phyloP scores from a whole-genome alignment of 2,888 invertebrate species.

The Lymantria monacha region DNA sequence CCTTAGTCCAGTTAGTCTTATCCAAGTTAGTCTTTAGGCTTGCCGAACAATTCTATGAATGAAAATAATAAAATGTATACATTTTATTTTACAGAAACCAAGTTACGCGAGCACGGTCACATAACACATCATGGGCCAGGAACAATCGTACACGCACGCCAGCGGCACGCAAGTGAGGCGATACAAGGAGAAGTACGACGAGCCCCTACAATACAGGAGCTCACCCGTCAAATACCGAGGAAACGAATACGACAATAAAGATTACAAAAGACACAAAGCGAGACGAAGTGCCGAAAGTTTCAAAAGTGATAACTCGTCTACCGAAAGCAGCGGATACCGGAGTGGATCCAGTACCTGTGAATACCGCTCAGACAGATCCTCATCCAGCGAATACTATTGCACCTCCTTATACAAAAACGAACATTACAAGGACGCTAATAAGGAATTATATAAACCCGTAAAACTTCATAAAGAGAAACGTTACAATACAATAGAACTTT shows the following conservation, averaged over 20 bases:
- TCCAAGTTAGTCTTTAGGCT: no score
- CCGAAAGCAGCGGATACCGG: conserved; percentile 73
- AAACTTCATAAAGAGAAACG: conserved; percentile 76
- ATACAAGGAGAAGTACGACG: conserved; percentile 64
- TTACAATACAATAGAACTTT: conserved; percentile 65
- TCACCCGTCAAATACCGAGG: conserved; percentile 50
- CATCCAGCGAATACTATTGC: conserved; percentile 68
- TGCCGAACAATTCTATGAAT: no score
- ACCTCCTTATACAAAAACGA: conserved; percentile 78
- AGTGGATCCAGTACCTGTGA: conserved; percentile 74
- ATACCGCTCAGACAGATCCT: conserved; percentile 65
- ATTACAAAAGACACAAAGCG: conserved; percentile 63
- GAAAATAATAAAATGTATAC: conserved; percentile 6
- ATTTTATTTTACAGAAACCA: conserved; percentile 58
- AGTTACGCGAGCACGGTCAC: conserved; percentile 49
- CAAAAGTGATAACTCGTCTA: conserved; percentile 72
- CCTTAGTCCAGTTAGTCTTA: no score
- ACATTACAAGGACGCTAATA: conserved; percentile 73
- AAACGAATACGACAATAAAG: conserved; percentile 46
- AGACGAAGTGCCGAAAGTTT: conserved; percentile 68
- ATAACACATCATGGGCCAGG: conserved; percentile 70
- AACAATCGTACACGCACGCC: conserved; percentile 71
- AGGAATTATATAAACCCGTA: conserved; percentile 75
- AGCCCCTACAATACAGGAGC: conserved; percentile 51
- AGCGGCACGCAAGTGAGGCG: conserved; percentile 56